Evolutionary conservation across 2,888 invertebrate genomes (phyloP).

Genomic region (Leptopilina myrica): DNA sequence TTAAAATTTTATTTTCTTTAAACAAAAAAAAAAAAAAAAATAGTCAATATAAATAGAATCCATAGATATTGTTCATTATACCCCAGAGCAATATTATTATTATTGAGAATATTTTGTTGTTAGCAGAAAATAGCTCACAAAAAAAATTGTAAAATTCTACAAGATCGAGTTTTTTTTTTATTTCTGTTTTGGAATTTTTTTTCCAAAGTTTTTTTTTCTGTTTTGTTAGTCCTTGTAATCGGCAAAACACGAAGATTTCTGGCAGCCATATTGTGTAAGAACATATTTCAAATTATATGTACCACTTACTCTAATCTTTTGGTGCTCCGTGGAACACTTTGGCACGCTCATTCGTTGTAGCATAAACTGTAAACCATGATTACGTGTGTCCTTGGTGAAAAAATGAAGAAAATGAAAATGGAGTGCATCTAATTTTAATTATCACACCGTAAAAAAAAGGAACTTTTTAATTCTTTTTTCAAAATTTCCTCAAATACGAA

Average conservation of each 20-base stretch:
- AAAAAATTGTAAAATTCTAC: neutral
- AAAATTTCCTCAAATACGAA: too few species aligned
- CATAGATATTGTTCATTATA: constrained; percentile 15
- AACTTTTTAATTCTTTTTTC: neutral
- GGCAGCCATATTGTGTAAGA: constrained; percentile 31
- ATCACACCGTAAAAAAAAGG: neutral
- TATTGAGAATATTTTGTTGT: constrained; percentile 11
- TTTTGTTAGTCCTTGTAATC: constrained; percentile 25
- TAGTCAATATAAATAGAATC: constrained; percentile 18
- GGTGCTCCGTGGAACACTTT: constrained; percentile 90
- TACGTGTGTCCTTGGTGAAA: constrained; percentile 55
- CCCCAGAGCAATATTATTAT: neutral
- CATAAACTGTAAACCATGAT: constrained; percentile 87
- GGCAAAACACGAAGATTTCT: constrained; percentile 39
- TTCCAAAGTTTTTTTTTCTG: neutral
- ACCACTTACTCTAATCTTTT: constrained; percentile 93
- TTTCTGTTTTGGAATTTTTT: neutral
- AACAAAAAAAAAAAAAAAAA: constrained; percentile 41
- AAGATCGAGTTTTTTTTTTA: neutral
- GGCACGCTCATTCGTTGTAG: constrained; percentile 93
- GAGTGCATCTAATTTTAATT: constrained; percentile 1
- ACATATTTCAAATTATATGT: constrained; percentile 42
- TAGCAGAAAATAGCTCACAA: constrained; percentile 36
- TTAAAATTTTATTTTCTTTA: constrained; percentile 12
- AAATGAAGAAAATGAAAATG: constrained; percentile 14